Conservation (phyloP, 2,113 vertebrate species). For the Grammomys surdaster region DNA sequence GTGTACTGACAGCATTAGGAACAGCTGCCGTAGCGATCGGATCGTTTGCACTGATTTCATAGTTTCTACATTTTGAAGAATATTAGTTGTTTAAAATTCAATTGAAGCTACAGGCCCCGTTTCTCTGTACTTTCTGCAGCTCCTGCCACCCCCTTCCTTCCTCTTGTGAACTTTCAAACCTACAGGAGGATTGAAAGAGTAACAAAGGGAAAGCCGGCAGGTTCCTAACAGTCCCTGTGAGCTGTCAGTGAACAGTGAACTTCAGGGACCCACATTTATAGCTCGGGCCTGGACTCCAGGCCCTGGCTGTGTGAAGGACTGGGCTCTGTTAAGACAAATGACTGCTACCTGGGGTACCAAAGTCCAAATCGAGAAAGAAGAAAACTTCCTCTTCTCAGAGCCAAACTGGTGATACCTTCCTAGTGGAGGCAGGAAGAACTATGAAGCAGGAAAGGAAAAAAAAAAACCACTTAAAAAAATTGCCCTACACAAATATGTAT, state of each 20-base stretch:
- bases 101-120: not conserved
- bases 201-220: not conserved
- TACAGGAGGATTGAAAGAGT: not conserved
- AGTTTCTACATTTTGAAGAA: conserved; percentile 21
- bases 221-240: not conserved
- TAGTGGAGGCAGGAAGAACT: not conserved
- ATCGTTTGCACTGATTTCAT: not conserved
- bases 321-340: too few relatives aligned
- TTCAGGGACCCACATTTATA: not conserved
- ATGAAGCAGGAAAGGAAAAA: not conserved
- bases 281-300: not conserved
- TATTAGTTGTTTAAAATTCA: conserved; percentile 5
- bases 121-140: not conserved
- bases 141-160: not conserved
- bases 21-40: not conserved
- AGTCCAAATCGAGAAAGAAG: not conserved
- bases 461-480: not conserved
- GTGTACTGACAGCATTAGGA: not conserved
- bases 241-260: not conserved
- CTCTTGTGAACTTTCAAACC: conserved; percentile 13
- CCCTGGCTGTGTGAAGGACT: not conserved
- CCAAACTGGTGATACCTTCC: conserved; percentile 1
- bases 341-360: not conserved
- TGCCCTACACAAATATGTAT: not conserved
- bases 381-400: not conserved